phyloP scores from a whole-genome alignment of 2,113 vertebrate species.

The Saimiri boliviensis region DNA sequence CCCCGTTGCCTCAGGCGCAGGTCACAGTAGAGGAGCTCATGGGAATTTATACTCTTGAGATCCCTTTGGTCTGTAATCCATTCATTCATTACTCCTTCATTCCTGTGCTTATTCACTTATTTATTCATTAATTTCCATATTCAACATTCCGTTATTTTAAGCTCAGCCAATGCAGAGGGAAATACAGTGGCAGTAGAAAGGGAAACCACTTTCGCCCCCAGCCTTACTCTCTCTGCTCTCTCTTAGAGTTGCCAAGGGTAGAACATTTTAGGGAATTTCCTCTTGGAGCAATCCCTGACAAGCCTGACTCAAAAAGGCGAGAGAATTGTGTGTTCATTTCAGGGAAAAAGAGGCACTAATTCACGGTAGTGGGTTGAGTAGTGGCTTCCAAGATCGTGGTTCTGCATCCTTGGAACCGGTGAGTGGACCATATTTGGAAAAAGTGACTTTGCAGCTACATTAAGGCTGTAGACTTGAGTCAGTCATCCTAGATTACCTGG shows the following conservation, averaged over 20 bases:
- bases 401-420: not conserved
- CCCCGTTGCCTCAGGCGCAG: not conserved
- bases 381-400: not conserved
- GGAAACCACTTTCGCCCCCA: not conserved
- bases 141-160: not conserved
- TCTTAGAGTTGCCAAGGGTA: rapidly evolving
- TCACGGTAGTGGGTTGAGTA: not conserved
- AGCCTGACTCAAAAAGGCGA: not conserved
- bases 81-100: not conserved
- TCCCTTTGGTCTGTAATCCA: not conserved
- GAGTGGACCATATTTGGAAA: not conserved
- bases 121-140: not conserved
- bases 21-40: too few relatives aligned
- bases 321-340: not conserved
- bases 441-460: not conserved
- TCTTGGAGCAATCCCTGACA: not conserved
- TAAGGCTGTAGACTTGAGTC: not conserved
- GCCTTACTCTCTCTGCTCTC: not conserved
- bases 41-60: not conserved
- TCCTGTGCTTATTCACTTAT: not conserved
- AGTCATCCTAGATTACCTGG: not conserved
- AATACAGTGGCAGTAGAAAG: not conserved
- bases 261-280: not conserved
- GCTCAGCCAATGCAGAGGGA: not conserved
- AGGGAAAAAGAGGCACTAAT: not conserved